Percentiles rank a stretch among this genome's conserved stretches.
phyloP scores from a whole-genome alignment of 2,797 vertebrate genomes.

The Alca torda region DNA sequence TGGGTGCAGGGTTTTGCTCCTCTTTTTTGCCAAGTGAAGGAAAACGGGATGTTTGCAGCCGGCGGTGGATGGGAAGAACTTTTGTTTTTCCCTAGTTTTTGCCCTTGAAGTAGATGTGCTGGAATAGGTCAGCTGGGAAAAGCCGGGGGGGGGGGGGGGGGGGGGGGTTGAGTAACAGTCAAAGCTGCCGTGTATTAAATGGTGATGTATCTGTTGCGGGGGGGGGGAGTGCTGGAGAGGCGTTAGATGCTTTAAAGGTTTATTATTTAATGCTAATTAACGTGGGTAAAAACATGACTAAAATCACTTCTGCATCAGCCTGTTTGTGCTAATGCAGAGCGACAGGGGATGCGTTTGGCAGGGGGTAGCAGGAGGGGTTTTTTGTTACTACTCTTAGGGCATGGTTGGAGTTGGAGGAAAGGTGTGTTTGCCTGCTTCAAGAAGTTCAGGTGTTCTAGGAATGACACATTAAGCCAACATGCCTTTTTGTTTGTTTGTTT shows the following conservation, averaged over 20 bases:
- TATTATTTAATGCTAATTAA: not conserved
- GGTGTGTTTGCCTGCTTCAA: not conserved
- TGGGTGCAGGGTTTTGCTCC: not conserved
- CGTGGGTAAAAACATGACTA: not conserved
- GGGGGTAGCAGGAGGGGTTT: not conserved
- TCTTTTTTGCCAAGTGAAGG: not conserved
- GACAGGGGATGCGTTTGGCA: not conserved
- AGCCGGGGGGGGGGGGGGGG: not conserved
- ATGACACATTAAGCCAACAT: not conserved
- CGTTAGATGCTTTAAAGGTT: not conserved
- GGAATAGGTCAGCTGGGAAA: not conserved
- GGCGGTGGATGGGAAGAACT: not conserved
- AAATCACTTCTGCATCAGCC: not conserved
- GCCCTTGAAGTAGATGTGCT: not conserved
- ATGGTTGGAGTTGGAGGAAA: not conserved
- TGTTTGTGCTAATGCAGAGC: not conserved
- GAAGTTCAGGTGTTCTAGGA: not conserved
- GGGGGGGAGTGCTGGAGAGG: not conserved
- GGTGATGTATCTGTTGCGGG: accelerated
- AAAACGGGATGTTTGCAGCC: not conserved
- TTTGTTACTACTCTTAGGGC: not conserved
- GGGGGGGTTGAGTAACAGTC: not conserved
- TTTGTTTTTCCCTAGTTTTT: not conserved
- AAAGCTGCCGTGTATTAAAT: not conserved
- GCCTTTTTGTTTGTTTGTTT: not conserved